phyloP scores from a whole-genome alignment of 2,888 invertebrate species.

The Neoaliturus tenellus region DNA sequence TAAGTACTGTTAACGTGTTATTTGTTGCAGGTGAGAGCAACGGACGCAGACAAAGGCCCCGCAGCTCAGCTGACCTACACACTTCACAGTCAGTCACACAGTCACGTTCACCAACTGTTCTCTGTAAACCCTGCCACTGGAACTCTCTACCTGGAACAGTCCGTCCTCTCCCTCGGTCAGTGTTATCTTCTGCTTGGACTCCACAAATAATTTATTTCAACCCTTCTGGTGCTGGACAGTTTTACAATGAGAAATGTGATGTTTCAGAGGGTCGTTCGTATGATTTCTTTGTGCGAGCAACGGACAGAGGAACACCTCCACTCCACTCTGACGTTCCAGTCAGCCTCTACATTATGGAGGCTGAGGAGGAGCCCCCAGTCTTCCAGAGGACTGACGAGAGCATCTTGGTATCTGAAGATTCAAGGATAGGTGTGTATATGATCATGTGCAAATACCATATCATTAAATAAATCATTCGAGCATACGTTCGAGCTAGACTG shows the following conservation, averaged over 20 bases:
- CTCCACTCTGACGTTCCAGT: constrained; percentile 90
- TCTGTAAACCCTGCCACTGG: constrained; percentile 85
- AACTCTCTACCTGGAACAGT: constrained; percentile 80
- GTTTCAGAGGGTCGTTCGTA: constrained; percentile 83
- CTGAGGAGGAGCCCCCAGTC: constrained; percentile 82
- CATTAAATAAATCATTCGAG: no score
- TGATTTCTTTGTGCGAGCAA: constrained; percentile 93
- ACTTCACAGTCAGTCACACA: constrained; percentile 82
- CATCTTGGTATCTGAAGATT: constrained; percentile 88
- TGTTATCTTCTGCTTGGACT: no score
- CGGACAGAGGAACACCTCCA: constrained; percentile 85
- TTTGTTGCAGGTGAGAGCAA: constrained; percentile 75
- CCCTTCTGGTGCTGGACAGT: no score
- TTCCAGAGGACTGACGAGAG: constrained; percentile 85
- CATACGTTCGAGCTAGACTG: no score
- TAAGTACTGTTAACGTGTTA: no score
- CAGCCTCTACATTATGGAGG: constrained; percentile 84
- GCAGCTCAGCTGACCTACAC: constrained; percentile 85
- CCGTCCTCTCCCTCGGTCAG: constrained; percentile 76
- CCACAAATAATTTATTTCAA: no score
- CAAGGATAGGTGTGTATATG: constrained; percentile 67
- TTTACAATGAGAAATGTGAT: no score
- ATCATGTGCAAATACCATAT: no score
- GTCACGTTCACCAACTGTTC: constrained; percentile 81
- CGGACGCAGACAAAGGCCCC: constrained; percentile 85